A percentile compares a stretch with the other conserved stretches of the same genome.
Evolutionary conservation across 2,797 vertebrate genomes (phyloP).

Genomic region (Ctenosaura bakeri): DNA sequence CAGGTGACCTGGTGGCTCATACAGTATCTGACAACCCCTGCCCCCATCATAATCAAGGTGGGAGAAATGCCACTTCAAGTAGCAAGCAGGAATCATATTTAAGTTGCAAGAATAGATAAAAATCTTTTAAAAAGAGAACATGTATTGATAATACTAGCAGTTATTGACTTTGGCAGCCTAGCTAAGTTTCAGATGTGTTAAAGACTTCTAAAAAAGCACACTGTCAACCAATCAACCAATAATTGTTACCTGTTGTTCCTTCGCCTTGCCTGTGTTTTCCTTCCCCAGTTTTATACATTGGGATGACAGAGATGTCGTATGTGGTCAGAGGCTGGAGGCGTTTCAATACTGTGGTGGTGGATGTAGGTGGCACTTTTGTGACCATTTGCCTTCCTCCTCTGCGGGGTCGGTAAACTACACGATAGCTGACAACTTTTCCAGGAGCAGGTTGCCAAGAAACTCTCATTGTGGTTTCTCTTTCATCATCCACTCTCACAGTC

Average conservation of each 20-base stretch:
- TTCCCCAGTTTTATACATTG: slow-evolving; percentile 91
- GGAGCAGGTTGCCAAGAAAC: slow-evolving; percentile 89
- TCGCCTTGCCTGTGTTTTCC: slow-evolving; percentile 96
- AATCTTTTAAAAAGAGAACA: background rate
- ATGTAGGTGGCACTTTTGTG: slow-evolving; percentile 82
- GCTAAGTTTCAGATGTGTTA: background rate
- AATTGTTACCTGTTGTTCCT: slow-evolving; percentile 94
- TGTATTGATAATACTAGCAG: background rate
- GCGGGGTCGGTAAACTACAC: slow-evolving; percentile 84
- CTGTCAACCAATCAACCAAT: background rate
- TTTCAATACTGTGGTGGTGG: slow-evolving; percentile 86
- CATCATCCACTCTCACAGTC: slow-evolving; percentile 85
- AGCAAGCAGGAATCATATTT: background rate
- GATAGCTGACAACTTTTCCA: slow-evolving; percentile 88
- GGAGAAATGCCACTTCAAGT: background rate
- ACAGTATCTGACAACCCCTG: background rate
- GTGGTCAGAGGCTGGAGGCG: slow-evolving; percentile 88
- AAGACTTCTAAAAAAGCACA: background rate
- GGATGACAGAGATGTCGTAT: slow-evolving; percentile 89
- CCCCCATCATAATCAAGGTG: background rate
- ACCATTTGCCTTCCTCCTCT: slow-evolving; percentile 84
- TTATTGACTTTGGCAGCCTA: background rate
- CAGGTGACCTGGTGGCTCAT: background rate
- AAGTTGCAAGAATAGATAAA: slow-evolving; percentile 3
- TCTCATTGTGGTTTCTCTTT: slow-evolving; percentile 91